Conservation (phyloP, 2,888 invertebrate genomes). For the Xestia sexstrigata region DNA sequence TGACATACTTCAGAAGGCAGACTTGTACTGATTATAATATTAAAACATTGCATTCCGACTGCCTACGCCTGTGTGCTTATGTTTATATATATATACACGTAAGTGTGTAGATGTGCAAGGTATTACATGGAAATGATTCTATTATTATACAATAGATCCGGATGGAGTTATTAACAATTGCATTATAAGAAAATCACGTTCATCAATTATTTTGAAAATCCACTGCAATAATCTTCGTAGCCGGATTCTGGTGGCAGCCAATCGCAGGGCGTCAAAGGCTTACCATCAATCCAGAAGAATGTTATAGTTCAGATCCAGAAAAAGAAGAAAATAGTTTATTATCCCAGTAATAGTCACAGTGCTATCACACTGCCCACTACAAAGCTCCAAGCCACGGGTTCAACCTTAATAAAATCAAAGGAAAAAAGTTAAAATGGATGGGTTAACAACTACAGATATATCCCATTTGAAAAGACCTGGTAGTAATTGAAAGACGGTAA, state of each 20-base stretch:
- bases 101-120: neutral
- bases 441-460: too few relatives aligned
- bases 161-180: too few relatives aligned
- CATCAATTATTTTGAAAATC: too few relatives aligned
- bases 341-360: too few relatives aligned
- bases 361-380: neutral
- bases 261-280: neutral
- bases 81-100: too few relatives aligned
- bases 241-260: neutral
- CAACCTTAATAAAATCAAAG: neutral
- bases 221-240: neutral
- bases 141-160: constrained; percentile 6
- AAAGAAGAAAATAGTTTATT: neutral
- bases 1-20: constrained; percentile 21
- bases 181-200: too few relatives aligned
- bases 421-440: neutral
- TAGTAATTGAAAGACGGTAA: too few relatives aligned
- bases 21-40: constrained; percentile 9
- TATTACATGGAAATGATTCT: neutral
- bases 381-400: too few relatives aligned
- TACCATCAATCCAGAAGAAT: neutral
- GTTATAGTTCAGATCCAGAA: neutral
- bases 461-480: too few relatives aligned
- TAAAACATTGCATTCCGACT: constrained; percentile 37
- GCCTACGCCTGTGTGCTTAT: constrained; percentile 3